Percentiles rank a stretch among this genome's conserved stretches.
Conservation (phyloP, 2,113 vertebrate genomes). For the Nycticebus coucang region DNA sequence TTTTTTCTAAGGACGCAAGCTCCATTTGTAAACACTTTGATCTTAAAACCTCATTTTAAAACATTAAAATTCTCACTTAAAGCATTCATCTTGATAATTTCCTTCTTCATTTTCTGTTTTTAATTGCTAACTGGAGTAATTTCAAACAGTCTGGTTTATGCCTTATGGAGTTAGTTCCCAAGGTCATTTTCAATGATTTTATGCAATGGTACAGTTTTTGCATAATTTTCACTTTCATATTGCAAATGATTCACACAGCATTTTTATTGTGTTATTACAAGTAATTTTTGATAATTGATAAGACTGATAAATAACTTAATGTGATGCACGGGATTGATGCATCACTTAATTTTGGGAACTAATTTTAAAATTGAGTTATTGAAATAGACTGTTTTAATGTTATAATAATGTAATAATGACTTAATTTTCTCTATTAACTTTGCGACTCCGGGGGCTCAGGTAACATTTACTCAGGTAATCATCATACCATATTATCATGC, state of each 20-base stretch:
- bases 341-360: neutral
- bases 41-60: neutral
- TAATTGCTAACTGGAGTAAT: neutral
- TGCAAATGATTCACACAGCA: neutral
- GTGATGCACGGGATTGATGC: neutral
- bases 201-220: neutral
- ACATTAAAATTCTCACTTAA: neutral
- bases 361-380: neutral
- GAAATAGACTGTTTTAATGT: neutral
- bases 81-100: neutral
- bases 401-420: neutral
- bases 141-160: neutral
- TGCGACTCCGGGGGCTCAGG: neutral
- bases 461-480: neutral
- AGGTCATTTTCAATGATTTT: neutral
- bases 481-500: neutral
- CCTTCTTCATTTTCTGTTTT: neutral
- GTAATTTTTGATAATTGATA: neutral
- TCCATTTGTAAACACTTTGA: neutral
- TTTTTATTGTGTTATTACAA: neutral
- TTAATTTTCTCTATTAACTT: neutral
- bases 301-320: neutral
- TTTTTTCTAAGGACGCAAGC: neutral
- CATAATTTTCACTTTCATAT: neutral
- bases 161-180: neutral